A percentile compares a stretch with the other conserved stretches of the same genome.
These are phyloP conservation scores for Timandra comae DNA, from an alignment of 2,888 invertebrate species.

Conservation along the genomic window DNA sequence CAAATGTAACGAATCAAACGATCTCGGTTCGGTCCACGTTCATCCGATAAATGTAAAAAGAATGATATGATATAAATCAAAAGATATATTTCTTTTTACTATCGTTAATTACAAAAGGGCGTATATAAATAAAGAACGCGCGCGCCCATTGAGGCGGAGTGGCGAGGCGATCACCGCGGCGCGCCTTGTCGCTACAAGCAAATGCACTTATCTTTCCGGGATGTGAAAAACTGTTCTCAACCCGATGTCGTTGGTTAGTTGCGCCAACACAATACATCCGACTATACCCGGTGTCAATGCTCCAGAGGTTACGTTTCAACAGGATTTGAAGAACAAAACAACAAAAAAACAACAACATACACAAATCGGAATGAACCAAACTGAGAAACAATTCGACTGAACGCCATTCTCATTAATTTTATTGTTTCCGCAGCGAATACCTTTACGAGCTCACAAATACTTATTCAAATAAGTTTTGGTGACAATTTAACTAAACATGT, in stretches of 20 bases:
- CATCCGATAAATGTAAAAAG: constrained; percentile 11
- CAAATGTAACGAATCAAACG: no score
- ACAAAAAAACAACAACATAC: constrained; percentile 34
- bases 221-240: constrained; percentile 69
- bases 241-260: constrained; percentile 64
- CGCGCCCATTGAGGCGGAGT: constrained; percentile 62
- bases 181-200: constrained; percentile 73
- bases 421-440: constrained; percentile 33
- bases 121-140: constrained; percentile 65
- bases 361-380: constrained; percentile 45
- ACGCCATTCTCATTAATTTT: constrained; percentile 39
- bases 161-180: constrained; percentile 58
- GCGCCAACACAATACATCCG: constrained; percentile 56
- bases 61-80: constrained; percentile 61
- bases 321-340: constrained; percentile 55
- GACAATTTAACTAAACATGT: constrained; percentile 28
- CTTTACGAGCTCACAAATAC: constrained; percentile 22
- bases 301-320: constrained; percentile 54
- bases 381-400: constrained; percentile 55
- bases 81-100: constrained; percentile 64
- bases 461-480: constrained; percentile 13
- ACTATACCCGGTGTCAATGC: constrained; percentile 54
- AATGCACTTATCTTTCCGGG: constrained; percentile 76
- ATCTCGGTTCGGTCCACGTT: neutral
- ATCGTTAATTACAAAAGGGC: constrained; percentile 71